Conservation (phyloP, 2,797 vertebrate species). For the Ambastaia sidthimunki region DNA sequence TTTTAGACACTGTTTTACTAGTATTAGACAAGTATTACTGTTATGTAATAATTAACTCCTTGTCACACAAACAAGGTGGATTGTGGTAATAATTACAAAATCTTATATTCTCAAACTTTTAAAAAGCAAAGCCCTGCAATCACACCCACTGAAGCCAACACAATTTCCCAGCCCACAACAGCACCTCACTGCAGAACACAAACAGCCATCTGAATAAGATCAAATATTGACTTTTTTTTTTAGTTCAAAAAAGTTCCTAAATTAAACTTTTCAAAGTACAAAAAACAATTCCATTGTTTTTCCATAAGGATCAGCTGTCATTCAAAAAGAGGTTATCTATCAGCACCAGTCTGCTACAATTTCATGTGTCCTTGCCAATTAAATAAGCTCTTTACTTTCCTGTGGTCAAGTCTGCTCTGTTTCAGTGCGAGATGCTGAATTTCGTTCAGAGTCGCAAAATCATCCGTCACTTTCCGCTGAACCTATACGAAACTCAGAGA, state of each 20-base stretch:
- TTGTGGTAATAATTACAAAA: background rate
- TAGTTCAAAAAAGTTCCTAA: background rate
- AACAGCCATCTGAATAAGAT: background rate
- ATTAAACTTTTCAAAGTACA: background rate
- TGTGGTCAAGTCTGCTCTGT: conserved; percentile 19
- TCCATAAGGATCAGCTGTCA: background rate
- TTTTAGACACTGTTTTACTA: too few species aligned
- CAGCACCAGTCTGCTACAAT: background rate
- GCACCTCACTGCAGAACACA: background rate
- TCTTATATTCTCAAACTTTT: too few species aligned
- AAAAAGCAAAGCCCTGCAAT: too few species aligned
- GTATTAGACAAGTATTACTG: too few species aligned
- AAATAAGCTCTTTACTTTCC: conserved; percentile 9
- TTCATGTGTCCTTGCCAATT: conserved; percentile 8
- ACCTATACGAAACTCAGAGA: background rate
- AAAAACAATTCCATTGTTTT: background rate
- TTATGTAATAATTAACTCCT: too few species aligned
- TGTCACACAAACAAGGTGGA: background rate
- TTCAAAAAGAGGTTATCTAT: background rate
- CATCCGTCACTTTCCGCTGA: conserved; percentile 11
- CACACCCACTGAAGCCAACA: background rate
- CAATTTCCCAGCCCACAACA: background rate
- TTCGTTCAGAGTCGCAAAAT: conserved; percentile 23
- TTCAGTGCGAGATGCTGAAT: conserved; percentile 1
- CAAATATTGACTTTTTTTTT: background rate